Evolutionary conservation across 2,888 invertebrate species (phyloP), one percentile per base, ranked within the genome.

Genomic region (Drosophila leonis): DNA sequence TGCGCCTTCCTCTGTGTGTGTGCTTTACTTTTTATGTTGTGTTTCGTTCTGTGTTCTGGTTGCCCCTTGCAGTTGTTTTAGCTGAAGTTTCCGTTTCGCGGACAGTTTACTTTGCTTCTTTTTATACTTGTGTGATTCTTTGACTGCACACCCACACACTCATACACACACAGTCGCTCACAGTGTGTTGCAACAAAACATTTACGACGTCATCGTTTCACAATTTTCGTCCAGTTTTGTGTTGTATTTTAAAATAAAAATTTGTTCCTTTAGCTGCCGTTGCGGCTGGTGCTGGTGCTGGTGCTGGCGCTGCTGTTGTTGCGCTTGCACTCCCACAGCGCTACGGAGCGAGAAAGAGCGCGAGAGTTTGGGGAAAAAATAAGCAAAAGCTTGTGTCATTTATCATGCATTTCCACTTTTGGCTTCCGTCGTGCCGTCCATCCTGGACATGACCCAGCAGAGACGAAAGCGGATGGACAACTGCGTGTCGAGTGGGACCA

Each of bases 321-420:
- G 18, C 49, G 52, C 46, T 52, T 39, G 55, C 41, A 48, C 48
- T 35, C 27, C 18, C 65, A 67, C 63, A 52, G 55, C n/a, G 54
- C 24, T 13, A 6, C 44, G 35, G 46, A 31, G 44, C 48, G 52
- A 57, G 18, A 37, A 15, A 54, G 20, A 31, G 44, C 44, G 49
- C 48, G 15, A 33, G 20, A 54, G 20, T 42, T 42, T 42, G 49
- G 61, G 51, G 18, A 9, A 72, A 60, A 65, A 64, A 77, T 61
- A 65, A 75, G 67, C 64, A 75, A 82, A 87, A 82, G 71, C 80
- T 82, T 84, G 78, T 86, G 89, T 89, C 85, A 89, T 86, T 89
- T 89, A 87, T 86, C 85, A 89, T 89, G 88, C 85, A 89, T 87
- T 86, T 89, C 90, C 85, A 87, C 89, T 86, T 89, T 89, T 84